These are phyloP conservation scores for Crypturellus undulatus DNA, from an alignment of 2,113 vertebrate genomes.

Conservation along the genomic window DNA sequence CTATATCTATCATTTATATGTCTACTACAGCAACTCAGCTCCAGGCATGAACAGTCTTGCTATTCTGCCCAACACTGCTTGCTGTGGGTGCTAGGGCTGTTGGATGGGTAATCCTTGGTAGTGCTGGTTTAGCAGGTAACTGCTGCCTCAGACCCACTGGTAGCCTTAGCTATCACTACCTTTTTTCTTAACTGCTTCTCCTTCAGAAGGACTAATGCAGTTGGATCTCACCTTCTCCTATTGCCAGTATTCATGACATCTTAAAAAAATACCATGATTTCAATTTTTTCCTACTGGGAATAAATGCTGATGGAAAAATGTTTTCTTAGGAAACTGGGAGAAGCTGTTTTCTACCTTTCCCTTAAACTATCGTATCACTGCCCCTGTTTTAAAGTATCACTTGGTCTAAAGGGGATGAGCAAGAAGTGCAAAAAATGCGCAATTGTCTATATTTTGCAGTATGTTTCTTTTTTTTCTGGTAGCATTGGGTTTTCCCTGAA, in stretches of 20 bases:
- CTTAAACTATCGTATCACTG: background rate
- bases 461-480: background rate
- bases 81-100: background rate
- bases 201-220: background rate
- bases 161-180: background rate
- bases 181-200: background rate
- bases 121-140: background rate
- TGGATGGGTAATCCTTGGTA: background rate
- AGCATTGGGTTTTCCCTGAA: background rate
- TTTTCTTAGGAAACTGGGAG: background rate
- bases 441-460: background rate
- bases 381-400: background rate
- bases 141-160: background rate
- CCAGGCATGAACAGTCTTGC: background rate
- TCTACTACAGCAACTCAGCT: background rate
- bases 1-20: background rate
- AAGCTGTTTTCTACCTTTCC: background rate
- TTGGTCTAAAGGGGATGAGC: background rate
- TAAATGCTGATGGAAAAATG: background rate
- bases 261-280: background rate
- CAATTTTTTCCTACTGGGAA: background rate
- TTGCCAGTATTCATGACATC: background rate
- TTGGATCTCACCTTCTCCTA: background rate
- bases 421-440: background rate
- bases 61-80: background rate